Conservation (phyloP, 1,140 invertebrate genomes). For the Notospermus geniculatus region DNA sequence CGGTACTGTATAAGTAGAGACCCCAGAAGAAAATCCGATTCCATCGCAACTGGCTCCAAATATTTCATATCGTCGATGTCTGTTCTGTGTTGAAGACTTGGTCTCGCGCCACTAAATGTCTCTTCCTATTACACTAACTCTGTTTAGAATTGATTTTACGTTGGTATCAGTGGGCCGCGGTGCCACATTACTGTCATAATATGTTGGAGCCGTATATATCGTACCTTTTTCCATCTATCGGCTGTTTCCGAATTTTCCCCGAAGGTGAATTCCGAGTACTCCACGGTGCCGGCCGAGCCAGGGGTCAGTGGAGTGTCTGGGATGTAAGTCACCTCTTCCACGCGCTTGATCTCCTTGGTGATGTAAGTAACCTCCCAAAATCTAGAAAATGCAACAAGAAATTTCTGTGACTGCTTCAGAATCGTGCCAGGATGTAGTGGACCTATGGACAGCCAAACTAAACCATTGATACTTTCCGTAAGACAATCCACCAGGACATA, state of each 20-base stretch:
- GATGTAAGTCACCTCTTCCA: conserved; percentile 9
- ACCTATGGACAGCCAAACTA: too few relatives aligned
- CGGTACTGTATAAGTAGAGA: too few relatives aligned
- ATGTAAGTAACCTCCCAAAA: not conserved
- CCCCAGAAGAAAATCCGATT: not conserved
- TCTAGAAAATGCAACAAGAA: not conserved
- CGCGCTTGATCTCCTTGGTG: conserved; percentile 5
- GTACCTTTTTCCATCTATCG: conserved; percentile 9
- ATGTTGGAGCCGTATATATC: not conserved
- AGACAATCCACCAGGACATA: too few relatives aligned
- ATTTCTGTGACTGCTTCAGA: not conserved
- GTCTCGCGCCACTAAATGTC: not conserved
- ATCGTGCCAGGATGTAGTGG: too few relatives aligned
- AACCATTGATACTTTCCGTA: too few relatives aligned
- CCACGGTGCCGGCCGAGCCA: too few relatives aligned
- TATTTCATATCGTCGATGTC: not conserved
- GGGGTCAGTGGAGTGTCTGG: not conserved
- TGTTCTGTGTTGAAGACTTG: not conserved
- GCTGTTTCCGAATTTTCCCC: conserved; percentile 13
- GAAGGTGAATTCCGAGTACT: too few relatives aligned
- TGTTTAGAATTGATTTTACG: not conserved
- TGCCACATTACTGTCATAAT: not conserved
- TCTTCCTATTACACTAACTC: not conserved
- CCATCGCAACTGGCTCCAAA: not conserved
- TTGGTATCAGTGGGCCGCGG: not conserved